Percentiles rank a stretch among this genome's conserved stretches.
Evolutionary conservation across 2,113 vertebrate genomes (phyloP).

Genomic region (Pollachius pollachius): DNA sequence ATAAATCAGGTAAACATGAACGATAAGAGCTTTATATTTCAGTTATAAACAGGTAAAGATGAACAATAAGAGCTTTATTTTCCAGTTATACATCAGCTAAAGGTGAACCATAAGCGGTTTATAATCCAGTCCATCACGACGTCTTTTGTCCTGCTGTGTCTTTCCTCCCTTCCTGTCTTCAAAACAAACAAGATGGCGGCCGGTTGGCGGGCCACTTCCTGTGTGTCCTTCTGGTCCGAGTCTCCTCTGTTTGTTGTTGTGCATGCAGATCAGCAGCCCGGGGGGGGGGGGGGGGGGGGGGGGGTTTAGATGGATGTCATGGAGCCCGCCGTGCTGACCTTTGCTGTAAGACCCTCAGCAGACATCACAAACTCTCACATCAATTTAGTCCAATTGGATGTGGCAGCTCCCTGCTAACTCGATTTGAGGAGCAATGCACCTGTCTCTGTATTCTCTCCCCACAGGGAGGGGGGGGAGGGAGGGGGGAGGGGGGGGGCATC

Average conservation of each 20-base stretch:
- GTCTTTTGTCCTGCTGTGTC: too few relatives aligned
- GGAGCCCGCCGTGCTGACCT: slow-evolving; percentile 92
- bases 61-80: too few relatives aligned
- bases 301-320: slow-evolving; percentile 86
- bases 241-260: slow-evolving; percentile 49
- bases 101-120: too few relatives aligned
- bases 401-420: slow-evolving; percentile 99
- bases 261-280: slow-evolving; percentile 63
- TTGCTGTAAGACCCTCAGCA: slow-evolving; percentile 97
- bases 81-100: too few relatives aligned
- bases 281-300: slow-evolving; percentile 53
- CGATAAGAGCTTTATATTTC: too few relatives aligned
- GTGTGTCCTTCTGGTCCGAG: slow-evolving; percentile 40
- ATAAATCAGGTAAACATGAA: too few relatives aligned
- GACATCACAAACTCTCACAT: slow-evolving; percentile 99
- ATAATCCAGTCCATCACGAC: too few relatives aligned
- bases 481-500: neutral
- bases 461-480: neutral
- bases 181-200: too few relatives aligned
- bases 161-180: too few relatives aligned
- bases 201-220: too few relatives aligned
- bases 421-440: slow-evolving; percentile 99
- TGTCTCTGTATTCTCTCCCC: slow-evolving; percentile 97
- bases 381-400: slow-evolving; percentile 99
- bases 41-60: too few relatives aligned